These are phyloP conservation scores for Cotesia glomerata DNA, from an alignment of 1,140 invertebrate genomes.

Conservation along the genomic window DNA sequence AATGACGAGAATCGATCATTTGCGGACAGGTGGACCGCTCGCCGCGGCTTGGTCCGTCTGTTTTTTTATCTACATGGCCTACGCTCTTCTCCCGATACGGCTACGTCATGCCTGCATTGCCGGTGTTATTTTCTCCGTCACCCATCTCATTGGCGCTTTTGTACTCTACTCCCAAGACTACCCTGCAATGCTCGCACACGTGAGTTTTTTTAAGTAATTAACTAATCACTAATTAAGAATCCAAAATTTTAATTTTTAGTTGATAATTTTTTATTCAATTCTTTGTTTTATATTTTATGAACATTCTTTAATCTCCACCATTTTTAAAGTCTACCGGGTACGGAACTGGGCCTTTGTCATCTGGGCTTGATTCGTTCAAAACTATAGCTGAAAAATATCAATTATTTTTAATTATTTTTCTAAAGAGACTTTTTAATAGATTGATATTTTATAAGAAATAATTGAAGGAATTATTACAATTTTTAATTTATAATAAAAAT, in stretches of 20 bases:
- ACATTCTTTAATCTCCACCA: background rate
- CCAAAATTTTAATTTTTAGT: no score
- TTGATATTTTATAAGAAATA: no score
- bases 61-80: conserved; percentile 87
- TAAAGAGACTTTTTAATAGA: no score
- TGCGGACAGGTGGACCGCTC: conserved; percentile 50
- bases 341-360: background rate
- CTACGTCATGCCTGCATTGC: conserved; percentile 79
- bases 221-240: background rate
- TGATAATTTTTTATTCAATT: no score
- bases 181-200: conserved; percentile 53
- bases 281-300: background rate
- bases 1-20: conserved; percentile 30
- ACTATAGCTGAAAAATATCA: background rate
- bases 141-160: conserved; percentile 68
- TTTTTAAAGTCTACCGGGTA: background rate
- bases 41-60: conserved; percentile 73
- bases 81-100: conserved; percentile 83
- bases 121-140: conserved; percentile 71
- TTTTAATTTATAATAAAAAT: no score
- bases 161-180: conserved; percentile 52
- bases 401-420: no score
- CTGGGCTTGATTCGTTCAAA: background rate
- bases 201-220: conserved; percentile 39
- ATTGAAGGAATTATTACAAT: no score